Evolutionary conservation across 2,113 vertebrate genomes (phyloP).

Genomic region (Lampris megalopsis): DNA sequence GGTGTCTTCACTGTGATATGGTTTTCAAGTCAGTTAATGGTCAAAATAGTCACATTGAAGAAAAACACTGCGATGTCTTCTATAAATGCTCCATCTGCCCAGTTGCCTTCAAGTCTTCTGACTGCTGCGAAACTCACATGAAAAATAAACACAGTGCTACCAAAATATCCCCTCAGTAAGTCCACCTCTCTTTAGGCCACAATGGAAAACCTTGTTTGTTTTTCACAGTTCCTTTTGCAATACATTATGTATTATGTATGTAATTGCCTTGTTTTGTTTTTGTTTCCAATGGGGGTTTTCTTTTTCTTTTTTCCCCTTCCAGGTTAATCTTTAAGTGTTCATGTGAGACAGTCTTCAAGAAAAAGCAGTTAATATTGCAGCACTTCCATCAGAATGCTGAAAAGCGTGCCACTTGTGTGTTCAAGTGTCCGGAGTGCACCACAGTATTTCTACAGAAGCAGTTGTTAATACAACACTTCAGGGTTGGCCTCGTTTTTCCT

Average conservation of each 20-base stretch:
- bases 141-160: constrained; percentile 85
- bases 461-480: constrained; percentile 92
- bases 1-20: constrained; percentile 95
- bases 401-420: constrained; percentile 87
- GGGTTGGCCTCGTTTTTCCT: constrained; percentile 82
- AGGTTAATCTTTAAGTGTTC: constrained; percentile 97
- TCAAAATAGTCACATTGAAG: constrained; percentile 92
- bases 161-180: constrained; percentile 87
- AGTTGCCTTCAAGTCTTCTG: constrained; percentile 92
- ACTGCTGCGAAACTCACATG: constrained; percentile 87
- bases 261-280: background rate
- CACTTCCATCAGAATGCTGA: constrained; percentile 92
- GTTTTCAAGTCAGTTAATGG: constrained; percentile 89
- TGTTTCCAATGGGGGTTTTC: background rate
- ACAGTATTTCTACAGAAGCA: constrained; percentile 93
- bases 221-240: background rate
- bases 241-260: background rate
- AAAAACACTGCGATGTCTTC: constrained; percentile 93
- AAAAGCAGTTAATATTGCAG: constrained; percentile 91
- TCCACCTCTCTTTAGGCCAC: constrained; percentile 33
- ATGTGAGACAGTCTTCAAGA: constrained; percentile 94
- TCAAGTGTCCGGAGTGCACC: constrained; percentile 95
- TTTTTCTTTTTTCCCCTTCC: constrained; percentile 47
- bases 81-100: constrained; percentile 95
- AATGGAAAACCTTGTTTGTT: background rate